These are phyloP conservation scores for Paedocypris sp. DNA, from an alignment of 2,113 vertebrate genomes.

Conservation along the genomic window DNA sequence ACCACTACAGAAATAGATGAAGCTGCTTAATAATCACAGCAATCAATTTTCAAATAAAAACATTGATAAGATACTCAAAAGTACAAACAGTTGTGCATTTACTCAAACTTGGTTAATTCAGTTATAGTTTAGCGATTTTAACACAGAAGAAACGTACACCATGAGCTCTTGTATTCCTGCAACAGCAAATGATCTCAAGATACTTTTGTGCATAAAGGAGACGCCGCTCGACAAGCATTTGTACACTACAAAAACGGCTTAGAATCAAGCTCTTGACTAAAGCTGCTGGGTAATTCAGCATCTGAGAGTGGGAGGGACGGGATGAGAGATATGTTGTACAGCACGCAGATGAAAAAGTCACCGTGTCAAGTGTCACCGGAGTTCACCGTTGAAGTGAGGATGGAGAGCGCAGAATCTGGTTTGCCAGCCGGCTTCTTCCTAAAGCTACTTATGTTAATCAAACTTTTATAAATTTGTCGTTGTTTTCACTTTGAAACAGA, in stretches of 20 bases:
- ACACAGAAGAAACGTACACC: not conserved
- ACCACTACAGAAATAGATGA: no score
- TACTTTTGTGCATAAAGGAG: not conserved
- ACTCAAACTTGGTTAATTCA: no score
- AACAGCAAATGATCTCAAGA: constrained; percentile 9
- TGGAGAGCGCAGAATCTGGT: constrained; percentile 57
- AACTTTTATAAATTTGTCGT: constrained; percentile 52
- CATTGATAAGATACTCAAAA: no score
- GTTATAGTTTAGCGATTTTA: no score
- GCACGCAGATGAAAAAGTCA: constrained; percentile 18
- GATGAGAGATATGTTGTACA: constrained; percentile 21
- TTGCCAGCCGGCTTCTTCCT: constrained; percentile 52
- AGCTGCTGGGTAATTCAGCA: constrained; percentile 21
- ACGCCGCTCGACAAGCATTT: no score
- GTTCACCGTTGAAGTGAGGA: constrained; percentile 20
- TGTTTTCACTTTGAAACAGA: constrained; percentile 44
- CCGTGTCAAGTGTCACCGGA: constrained; percentile 45
- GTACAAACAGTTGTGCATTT: no score
- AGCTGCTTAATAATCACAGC: no score
- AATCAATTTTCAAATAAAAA: no score
- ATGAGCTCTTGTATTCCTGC: not conserved
- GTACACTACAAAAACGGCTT: constrained; percentile 12
- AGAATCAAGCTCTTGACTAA: constrained; percentile 16
- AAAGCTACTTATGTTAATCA: constrained; percentile 55
- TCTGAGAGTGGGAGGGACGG: not conserved